Base-by-base conservation (phyloP, 37 sponge, comb jelly and placozoan genomes). In the Tethya wilhelma region DNA sequence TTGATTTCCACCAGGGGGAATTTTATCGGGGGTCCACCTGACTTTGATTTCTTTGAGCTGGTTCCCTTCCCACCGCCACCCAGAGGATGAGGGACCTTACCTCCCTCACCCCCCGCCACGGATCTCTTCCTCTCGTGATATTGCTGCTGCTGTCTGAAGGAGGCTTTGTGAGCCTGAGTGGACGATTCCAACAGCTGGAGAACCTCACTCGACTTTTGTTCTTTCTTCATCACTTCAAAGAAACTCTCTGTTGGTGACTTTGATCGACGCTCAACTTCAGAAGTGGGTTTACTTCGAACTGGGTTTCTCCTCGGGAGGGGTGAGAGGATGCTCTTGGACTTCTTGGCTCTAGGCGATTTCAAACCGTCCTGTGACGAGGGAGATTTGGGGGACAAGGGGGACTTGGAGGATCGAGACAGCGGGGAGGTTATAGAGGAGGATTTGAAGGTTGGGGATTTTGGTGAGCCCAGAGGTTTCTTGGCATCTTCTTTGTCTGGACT, bases 181-280 rank as follows among this genome's bases (percentile, higher is more conserved):
- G 66, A 28, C 66, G 19, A 34, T 7, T 64, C 66, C 31, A 64
- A 32, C 17, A 64, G 66, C 19, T 64, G 26, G 34, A 64, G 3
- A 3, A 64, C 66, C 32, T 64, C 66, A 2, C 26, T 7, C 5
- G 66, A 64, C 31, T 29, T 64, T 3, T 33, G 31, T 34, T 64
- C 31, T 34, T 64, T 64, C 34, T 64, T 34, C 36, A 64, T 64
- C 2, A 29, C 28, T 34, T 64, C 66, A 64, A 64, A 64, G 66
- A 64, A 64, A 7, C 66, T 64, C 31, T 64, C 66, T 33, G 66
- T 64, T 2, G 66, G 66, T 7, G 66, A 64, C 32, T 64, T 64
- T 64, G 31, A 28, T 33, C 66, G 26, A 19, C 36, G 28, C 36
- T 49, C 53, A 14, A 49, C 14, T 14, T 49, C 53, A 9, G 14